Evolutionary conservation across 2,797 vertebrate species (phyloP).

Genomic region (Cossypha polioptera): DNA sequence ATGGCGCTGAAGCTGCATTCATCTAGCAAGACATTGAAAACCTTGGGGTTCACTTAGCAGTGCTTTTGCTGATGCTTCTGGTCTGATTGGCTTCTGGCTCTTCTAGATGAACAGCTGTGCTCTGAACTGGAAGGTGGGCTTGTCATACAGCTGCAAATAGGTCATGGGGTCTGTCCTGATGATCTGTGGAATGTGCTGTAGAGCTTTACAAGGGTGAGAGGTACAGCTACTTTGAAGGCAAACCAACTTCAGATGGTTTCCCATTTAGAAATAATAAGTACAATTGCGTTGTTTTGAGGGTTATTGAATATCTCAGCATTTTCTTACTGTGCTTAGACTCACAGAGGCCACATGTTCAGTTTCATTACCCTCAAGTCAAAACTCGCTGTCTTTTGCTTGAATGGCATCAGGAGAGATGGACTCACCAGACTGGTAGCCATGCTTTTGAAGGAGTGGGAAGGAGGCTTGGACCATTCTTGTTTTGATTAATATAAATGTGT

Average conservation of each 20-base stretch:
- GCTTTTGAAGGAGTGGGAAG: not conserved
- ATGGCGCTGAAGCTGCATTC: not conserved
- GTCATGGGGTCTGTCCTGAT: not conserved
- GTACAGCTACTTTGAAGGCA: not conserved
- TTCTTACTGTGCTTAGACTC: fast-evolving
- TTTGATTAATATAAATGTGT: not conserved
- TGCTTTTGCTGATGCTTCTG: not conserved
- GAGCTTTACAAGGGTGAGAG: not conserved
- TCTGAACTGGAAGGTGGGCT: not conserved
- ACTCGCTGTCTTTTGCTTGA: not conserved
- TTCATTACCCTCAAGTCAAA: not conserved
- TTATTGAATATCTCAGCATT: not conserved
- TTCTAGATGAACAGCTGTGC: not conserved
- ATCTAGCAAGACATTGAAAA: not conserved
- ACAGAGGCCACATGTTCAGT: not conserved
- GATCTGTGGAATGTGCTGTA: not conserved
- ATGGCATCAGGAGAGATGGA: not conserved
- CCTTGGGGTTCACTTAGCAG: not conserved
- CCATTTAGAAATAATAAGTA: not conserved
- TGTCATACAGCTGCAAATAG: not conserved
- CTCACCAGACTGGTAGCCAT: not conserved
- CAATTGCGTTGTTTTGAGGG: not conserved
- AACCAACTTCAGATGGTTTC: not conserved
- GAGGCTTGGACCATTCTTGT: not conserved
- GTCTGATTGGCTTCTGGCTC: not conserved